A percentile compares a stretch with the other conserved stretches of the same genome.
These are phyloP conservation scores for Drosophila aldrichi DNA, from an alignment of 2,888 invertebrate genomes.

Conservation along the genomic window DNA sequence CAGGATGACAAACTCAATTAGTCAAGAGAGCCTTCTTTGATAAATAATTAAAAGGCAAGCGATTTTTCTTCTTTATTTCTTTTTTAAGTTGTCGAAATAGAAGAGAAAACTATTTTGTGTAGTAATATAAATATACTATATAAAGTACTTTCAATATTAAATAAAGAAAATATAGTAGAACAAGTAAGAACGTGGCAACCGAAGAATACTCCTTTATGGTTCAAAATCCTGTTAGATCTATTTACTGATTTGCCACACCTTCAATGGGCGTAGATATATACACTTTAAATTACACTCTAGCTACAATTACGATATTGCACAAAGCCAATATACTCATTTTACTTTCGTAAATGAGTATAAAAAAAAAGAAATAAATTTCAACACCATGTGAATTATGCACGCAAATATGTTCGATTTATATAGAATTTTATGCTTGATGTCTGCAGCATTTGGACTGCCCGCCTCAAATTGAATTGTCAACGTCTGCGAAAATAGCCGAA, in stretches of 20 bases:
- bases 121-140: too few species aligned
- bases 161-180: neutral
- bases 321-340: too few species aligned
- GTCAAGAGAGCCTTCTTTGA: conserved; percentile 13
- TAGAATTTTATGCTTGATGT: neutral
- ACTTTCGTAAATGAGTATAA: too few species aligned
- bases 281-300: too few species aligned
- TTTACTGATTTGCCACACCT: too few species aligned
- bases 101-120: too few species aligned
- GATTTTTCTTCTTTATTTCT: neutral
- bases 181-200: too few species aligned
- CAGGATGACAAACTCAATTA: conserved; percentile 29
- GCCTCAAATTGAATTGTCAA: conserved; percentile 33
- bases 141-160: neutral
- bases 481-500: conserved; percentile 29
- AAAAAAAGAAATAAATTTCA: too few species aligned
- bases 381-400: neutral
- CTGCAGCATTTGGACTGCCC: neutral
- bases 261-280: too few species aligned
- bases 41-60: conserved; percentile 7
- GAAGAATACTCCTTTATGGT: too few species aligned
- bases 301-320: too few species aligned
- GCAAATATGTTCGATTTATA: neutral
- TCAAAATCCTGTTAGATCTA: too few species aligned
- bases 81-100: neutral